Base-by-base conservation (phyloP, 2,888 invertebrate genomes). In the Tachina lurida region DNA sequence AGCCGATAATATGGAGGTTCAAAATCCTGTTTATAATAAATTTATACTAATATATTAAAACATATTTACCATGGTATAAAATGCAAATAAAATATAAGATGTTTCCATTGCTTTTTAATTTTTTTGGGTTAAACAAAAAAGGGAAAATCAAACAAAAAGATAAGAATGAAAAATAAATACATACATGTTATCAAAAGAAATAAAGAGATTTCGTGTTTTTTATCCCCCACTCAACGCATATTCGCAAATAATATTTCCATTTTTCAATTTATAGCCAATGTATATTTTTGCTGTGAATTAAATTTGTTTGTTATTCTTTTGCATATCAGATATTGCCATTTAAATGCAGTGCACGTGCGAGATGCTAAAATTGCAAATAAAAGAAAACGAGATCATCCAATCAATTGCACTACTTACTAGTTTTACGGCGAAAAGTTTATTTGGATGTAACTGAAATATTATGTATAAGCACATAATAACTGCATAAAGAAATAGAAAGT, bases 251-350 rank as follows among this genome's bases (percentile, higher is more conserved):
- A 74, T 81, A 77, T 73, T 71, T 76, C 43, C 73, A 13, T 76
- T 80, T 84, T 80, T 80, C 80, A 84, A 84, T 84, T 80, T 84
- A 80, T 84, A 73, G 63, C 52, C 80, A 81, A 84, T 68, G 49
- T 74, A 58, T 67, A 49, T 47, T 76, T 67, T n/a, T 74, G 45
- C 15, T 45, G 31, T 74, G 15, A 15, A 12, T 68, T 62, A 47
- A 49, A 52, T 49, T 17, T 45, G 15, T 31, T 31, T 31, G 2
- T 31, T 31, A 3, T 31, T 31, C 4, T 39, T 68, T 58, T n/a
- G 3, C 19, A 1, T 65, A 67, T 63, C 68, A 45, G 41, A 71
- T 56, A 75, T 62, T 76, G 65, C 73, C 41, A 81, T 81, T 77
- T 45, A 84, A 62, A 81, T 77, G 60, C 84, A 77, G 7, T 73